Evolutionary conservation across 2,113 vertebrate species (phyloP), one percentile per base, ranked within the genome.

Genomic region (Sigmodon hispidus): DNA sequence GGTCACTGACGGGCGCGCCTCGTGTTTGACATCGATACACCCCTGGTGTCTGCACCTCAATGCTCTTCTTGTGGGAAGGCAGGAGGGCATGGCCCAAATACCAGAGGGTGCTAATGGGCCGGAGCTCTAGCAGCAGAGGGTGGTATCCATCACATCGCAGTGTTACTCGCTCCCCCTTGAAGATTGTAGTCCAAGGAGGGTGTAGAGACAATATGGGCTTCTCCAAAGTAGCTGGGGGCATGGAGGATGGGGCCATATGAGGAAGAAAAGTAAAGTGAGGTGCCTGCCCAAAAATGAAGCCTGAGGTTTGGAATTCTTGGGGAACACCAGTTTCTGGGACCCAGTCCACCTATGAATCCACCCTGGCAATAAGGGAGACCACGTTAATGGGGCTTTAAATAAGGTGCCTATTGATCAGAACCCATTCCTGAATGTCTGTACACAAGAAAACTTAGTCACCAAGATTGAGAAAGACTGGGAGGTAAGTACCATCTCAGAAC

Each of bases 171-270:
- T 98, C 97, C 7, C 97, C 97, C 89, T 97, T 97, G 95, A 98
- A 98, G 96, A 98, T 93, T 36, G 97, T 98, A 70, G 96, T 97
- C 97, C 97, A 98, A 50, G 97, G 97, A 0, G 97, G 97, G 50
- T 96, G 97, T 19, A 97, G 94, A 45, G 97, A 96, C 50, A 98
- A 15, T 1, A 59, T 40, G 40, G 97, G 97, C 63, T 98, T 98
- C 84, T 97, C 97, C 89, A 97, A 76, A 43, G 95, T 87, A 31
- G 94, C 97, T 98, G 90, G 3, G 34, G 9, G 0, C 12, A 19
- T 7, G 31, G n/a, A 59, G 65, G n/a, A 59, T 29, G 29, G 61
- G 52, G 29, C 0, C 3, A 1, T n/a, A 26, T 19, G 40, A 65
- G 85, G 75, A 50, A 89, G 50, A 65, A 67, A 90, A 84, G 29